phyloP scores from a whole-genome alignment of 2,797 vertebrate genomes.

The Fringilla coelebs region DNA sequence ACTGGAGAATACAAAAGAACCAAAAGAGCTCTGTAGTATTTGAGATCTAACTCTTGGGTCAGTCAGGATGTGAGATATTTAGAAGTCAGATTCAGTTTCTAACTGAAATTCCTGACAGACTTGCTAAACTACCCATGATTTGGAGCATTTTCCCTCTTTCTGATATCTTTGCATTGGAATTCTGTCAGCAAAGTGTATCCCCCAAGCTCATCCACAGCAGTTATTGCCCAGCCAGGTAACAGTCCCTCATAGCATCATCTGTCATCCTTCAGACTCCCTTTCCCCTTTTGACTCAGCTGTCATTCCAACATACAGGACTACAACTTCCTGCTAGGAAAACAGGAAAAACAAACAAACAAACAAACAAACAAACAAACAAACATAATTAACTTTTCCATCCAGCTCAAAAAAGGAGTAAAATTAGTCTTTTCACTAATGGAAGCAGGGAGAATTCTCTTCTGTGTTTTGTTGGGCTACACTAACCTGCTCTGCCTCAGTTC shows the following conservation, averaged over 20 bases:
- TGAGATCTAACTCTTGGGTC: not conserved
- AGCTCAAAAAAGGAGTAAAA: not conserved
- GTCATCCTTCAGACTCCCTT: not conserved
- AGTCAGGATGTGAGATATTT: not conserved
- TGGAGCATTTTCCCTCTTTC: not conserved
- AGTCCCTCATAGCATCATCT: not conserved
- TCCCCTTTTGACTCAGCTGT: not conserved
- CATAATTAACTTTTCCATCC: not conserved
- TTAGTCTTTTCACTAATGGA: not conserved
- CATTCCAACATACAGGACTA: not conserved
- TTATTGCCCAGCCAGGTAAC: not conserved
- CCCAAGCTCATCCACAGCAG: not conserved
- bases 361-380: not conserved
- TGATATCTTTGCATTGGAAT: not conserved
- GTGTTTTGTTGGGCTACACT: not conserved
- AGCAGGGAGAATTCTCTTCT: not conserved
- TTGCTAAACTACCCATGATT: not conserved
- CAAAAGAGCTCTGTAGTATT: not conserved
- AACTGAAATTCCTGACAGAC: not conserved
- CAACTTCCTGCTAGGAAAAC: not conserved
- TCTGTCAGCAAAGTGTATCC: constrained; percentile 8
- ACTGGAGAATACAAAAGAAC: not conserved
- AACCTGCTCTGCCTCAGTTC: not conserved
- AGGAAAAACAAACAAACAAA: not conserved
- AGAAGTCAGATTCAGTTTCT: not conserved